These are phyloP conservation scores for Pica pica DNA, from an alignment of 2,113 vertebrate species.

Conservation along the genomic window DNA sequence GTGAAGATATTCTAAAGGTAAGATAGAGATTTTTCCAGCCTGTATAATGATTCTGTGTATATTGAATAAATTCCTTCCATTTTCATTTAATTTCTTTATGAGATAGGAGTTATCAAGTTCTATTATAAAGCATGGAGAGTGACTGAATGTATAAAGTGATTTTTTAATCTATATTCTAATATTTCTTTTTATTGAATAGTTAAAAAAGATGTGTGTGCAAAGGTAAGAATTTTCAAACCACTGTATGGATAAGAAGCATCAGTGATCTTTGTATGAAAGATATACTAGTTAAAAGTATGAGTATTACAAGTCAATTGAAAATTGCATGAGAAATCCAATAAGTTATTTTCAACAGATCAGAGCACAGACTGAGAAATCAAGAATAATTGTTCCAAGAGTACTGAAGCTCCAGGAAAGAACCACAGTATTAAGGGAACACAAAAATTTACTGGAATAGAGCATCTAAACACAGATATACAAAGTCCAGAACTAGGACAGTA, in stretches of 20 bases:
- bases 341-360: not conserved
- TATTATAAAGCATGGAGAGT: not conserved
- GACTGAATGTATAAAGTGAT: not conserved
- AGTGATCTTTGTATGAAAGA: not conserved
- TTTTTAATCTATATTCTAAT: not conserved
- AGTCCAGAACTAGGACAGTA: not conserved
- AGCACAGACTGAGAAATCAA: not conserved
- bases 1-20: not conserved
- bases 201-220: not conserved
- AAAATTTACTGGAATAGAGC: not conserved
- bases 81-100: not conserved
- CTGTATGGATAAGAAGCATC: not conserved
- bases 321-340: slow-evolving; percentile 1
- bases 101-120: not conserved
- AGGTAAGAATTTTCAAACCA: not conserved
- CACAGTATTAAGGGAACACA: not conserved
- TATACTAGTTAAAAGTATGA: not conserved
- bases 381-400: slow-evolving; percentile 3
- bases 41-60: not conserved
- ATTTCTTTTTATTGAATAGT: not conserved
- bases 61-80: not conserved
- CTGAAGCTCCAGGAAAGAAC: not conserved
- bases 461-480: not conserved
- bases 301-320: not conserved
- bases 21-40: not conserved